Base-by-base conservation (phyloP, 2,888 invertebrate species). In the Noctua janthina region DNA sequence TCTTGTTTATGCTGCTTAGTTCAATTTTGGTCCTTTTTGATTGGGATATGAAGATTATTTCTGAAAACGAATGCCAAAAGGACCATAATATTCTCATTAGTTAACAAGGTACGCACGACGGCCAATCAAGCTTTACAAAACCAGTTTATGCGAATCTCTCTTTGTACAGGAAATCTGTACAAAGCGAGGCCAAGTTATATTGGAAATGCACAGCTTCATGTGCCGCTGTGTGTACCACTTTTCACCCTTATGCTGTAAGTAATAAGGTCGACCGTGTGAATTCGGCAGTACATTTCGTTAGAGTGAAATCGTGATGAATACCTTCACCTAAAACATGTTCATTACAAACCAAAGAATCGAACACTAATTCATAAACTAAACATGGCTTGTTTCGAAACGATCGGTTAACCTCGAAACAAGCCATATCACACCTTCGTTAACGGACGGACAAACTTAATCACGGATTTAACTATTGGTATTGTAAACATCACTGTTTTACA, bases 391-490 rank as follows among this genome's bases (percentile, higher is more conserved):
- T 91, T 89, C 88, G 87, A 90, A 91, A 91, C 86, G 83, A 91
- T 89, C 88, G 76, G 87, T 86, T 89, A 91, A 86, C 88, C 86
- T 89, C 89, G 84, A 84, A 87, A 88, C 89, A 86, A 88, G 88
- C 74, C 88, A 86, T 87, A 90, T 90, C 88, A 86, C 91, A 91
- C 89, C 88, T 89, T 85, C 87, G 82, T 89, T 81, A 89, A 82
- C 85, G 83, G 82, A 89, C 82, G 83, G 85, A 87, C 92, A 90
- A 88, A 91, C 92, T 92, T 92, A 93, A 93, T 94, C 92, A 92
- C 89, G 89, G 91, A 90, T 92, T 90, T 91, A 87, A 89, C 91
- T 90, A 91, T 91, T 91, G 88, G 85, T 90, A 88, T 90, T 85
- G 87, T 90, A 92, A 92, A 92, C 90, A 93, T 77, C 86, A 83